Base-by-base conservation (phyloP, 2,888 invertebrate species). In the Drosophila picticornis region DNA sequence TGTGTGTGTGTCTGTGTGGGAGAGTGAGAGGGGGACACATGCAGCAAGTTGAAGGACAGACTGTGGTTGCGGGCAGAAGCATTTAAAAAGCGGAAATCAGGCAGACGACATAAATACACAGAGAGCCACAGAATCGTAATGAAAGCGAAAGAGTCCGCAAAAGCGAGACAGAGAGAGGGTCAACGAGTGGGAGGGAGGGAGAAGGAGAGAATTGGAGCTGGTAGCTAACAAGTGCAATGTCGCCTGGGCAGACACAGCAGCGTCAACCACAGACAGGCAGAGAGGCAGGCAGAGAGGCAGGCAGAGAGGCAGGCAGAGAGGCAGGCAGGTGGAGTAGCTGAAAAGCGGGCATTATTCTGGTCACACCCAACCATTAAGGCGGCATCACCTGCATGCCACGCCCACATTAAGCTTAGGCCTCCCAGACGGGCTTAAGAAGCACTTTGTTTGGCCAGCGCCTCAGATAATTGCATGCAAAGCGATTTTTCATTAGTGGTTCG, bases 71-170 rank as follows among this genome's bases (percentile, higher is more conserved):
- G 66, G 50, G 56, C 73, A 77, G 85, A 81, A 82, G 79, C 84
- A 83, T 88, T 90, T 90, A 90, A 88, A 88, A 86, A 90, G 79
- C 86, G 87, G 87, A 88, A 90, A 88, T 88, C 77, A 83, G 77
- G 74, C 84, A 90, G 88, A 90, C 90, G 72, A 75, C 82, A 75
- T 77, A 90, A 87, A 80, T 84, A 72, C 88, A 79, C 69, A 68
- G 40, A 65, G 34, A 66, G 34, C 34, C 55, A 58, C 52, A 58
- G 61, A 40, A 34, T n/a, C 48, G 32, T 38, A 74, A 43, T 40
- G 40, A 38, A 48, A 53, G 68, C 56, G 67, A 48, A 38, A n/a
- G 27, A 29, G 46, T 4, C 46, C 16, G 36, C n/a, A 27, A 22
- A 25, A 43, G 31, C 19, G 40, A 13, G 4, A 51, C 22, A 19